Base-by-base conservation (phyloP, 2,113 vertebrate species). In the Cavia porcellus region DNA sequence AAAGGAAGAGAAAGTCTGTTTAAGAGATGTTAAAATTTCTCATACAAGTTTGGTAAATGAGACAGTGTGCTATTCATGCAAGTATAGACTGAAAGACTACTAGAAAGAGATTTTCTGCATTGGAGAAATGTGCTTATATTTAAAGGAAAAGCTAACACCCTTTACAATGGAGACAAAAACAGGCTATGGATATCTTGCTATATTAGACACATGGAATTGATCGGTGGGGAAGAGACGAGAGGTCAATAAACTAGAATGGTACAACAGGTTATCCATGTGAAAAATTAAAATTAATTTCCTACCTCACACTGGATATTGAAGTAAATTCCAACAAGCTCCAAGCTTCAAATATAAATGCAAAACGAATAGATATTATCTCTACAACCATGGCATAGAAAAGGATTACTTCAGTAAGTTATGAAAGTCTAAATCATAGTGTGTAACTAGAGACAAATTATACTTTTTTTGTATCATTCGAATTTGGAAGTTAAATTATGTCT, bases 201-300 rank as follows among this genome's bases (percentile, higher is more conserved):
- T 52, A 52, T 28, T 12, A 15, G 25, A 47, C 5, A 77, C 35
- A 75, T 4, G 6, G 15, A 75, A 59, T 50, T 62, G 42, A 64
- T 90, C 45, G 80, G 30, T 66, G 24, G 14, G 15, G 75, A 30
- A 64, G 50, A n/a, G 30, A 66, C 64, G 59, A 3, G 12, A 15
- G 11, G 28, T 52, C 28, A 52, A 52, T 52, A 38, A 83, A 74
- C 3, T 61, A 2, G 20, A 84, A 84, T n/a, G 3, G 52, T n/a
- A 25, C 20, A 83, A 47, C 30, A 13, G 12, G 13, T 59, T 83
- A 47, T 72, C 52, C 12, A 57, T n/a, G 47, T 32, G 19, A 50
- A 15, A 92, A 91, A 52, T n/a, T 86, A 82, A 91, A 81, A 82
- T 91, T 35, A 42, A 30, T 57, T 70, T 70, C 45, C 50, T 68